Evolutionary conservation across 2,888 invertebrate species (phyloP), one percentile per base, ranked within the genome.

Genomic region (Eumacrocentrus americanus): DNA sequence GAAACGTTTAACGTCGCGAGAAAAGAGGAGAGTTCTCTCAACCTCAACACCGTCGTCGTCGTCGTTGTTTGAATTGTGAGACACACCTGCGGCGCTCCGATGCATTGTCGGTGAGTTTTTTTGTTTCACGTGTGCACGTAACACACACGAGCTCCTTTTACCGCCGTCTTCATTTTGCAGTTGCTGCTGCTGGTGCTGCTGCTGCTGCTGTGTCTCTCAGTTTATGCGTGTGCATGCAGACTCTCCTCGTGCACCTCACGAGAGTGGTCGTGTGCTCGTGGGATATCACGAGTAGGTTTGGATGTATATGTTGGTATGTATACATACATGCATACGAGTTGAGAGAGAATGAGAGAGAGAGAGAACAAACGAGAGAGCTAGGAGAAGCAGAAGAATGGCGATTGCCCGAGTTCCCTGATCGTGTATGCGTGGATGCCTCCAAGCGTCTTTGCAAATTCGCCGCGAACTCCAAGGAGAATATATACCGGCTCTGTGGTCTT

Each of bases 41-140:
- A 51, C 51, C 50, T 51, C 51, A 40, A 54, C 54, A n/a, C 22
- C 23, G 12, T 46, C 48, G 42, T 54, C 63, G 62, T 60, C 62
- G 63, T n/a, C n/a, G n/a, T n/a, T n/a, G n/a, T n/a, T n/a, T n/a
- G n/a, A n/a, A 25, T 29, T 42, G 51, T 63, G 65, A 65, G 71
- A 72, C 70, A 72, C 71, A 74, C 70, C 68, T 70, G 71, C 70
- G 70, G 69, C 66, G 68, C 64, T 72, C 66, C 67, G 64, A 71
- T 72, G 72, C 70, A 73, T 75, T 75, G 71, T 72, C 67, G 72
- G 74, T 74, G 73, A 74, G 72, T 74, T 68, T 52, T 65, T 48
- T 58, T 51, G 34, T 50, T 54, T 54, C 44, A 54, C 44, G 44
- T 54, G 67, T 71, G 62, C 62, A 62, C 60, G 61, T 52, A 58